Conservation (phyloP, 1,140 invertebrate genomes). For the Pseudomyrmex gracilis region DNA sequence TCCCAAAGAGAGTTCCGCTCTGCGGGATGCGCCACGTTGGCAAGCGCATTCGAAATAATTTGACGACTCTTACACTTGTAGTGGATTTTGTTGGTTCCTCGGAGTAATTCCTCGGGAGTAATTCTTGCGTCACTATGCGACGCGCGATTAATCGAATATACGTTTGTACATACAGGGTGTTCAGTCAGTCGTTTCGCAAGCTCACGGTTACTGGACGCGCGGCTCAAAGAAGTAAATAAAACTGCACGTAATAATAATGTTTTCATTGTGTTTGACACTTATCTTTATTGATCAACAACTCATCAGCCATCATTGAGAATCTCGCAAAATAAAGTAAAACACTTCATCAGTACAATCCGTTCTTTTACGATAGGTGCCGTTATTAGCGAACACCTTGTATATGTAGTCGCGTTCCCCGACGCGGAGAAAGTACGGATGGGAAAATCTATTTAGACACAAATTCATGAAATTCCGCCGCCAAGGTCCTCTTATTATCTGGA, state of each 20-base stretch:
- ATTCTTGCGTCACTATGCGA: slow-evolving; percentile 4
- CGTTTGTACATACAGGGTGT: too few relatives aligned
- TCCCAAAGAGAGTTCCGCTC: slow-evolving; percentile 40
- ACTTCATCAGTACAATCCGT: too few relatives aligned
- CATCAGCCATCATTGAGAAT: too few relatives aligned
- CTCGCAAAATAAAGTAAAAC: too few relatives aligned
- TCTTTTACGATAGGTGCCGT: too few relatives aligned
- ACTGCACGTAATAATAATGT: too few relatives aligned
- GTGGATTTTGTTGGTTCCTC: not conserved
- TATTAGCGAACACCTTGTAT: not conserved
- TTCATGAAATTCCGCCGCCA: slow-evolving; percentile 45
- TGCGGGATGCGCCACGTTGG: slow-evolving; percentile 27
- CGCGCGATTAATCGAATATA: not conserved
- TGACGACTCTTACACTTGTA: slow-evolving; percentile 43
- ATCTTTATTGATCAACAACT: too few relatives aligned
- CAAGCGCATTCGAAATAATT: slow-evolving; percentile 46
- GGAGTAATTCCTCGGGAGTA: slow-evolving; percentile 29
- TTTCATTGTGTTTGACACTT: too few relatives aligned
- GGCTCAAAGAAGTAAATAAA: too few relatives aligned
- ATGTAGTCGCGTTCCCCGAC: not conserved
- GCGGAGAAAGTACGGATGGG: slow-evolving; percentile 33
- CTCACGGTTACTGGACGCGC: not conserved
- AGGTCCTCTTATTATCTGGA: slow-evolving; percentile 46
- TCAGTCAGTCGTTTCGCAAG: not conserved
- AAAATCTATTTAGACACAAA: slow-evolving; percentile 55